Evolutionary conservation across 1,140 invertebrate genomes (phyloP).

Genomic region (Drosophila willistoni): DNA sequence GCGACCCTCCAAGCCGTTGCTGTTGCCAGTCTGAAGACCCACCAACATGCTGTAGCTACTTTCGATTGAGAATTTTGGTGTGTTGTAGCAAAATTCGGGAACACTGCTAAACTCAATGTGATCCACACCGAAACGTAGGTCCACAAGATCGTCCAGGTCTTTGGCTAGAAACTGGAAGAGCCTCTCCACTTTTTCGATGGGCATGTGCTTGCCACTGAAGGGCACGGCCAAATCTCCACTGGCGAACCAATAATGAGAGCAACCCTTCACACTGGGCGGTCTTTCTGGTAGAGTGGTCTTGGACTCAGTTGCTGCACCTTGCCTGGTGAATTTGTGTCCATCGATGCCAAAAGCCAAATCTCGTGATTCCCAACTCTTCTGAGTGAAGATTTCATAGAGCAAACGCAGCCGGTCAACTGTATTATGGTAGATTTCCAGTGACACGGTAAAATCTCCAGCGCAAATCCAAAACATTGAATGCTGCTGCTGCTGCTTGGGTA

Average conservation of each 20-base stretch:
- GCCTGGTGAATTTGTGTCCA: slow-evolving; percentile 54
- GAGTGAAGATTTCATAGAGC: slow-evolving; percentile 73
- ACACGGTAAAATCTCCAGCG: slow-evolving; percentile 63
- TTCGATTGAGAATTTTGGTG: slow-evolving; percentile 75
- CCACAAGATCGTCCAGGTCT: slow-evolving; percentile 28
- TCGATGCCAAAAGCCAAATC: slow-evolving; percentile 77
- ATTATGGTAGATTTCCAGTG: slow-evolving; percentile 59
- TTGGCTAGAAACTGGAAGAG: slow-evolving; percentile 61
- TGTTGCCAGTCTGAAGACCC: slow-evolving; percentile 69
- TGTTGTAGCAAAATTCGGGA: slow-evolving; percentile 58
- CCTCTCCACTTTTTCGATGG: slow-evolving; percentile 58
- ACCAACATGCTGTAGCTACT: slow-evolving; percentile 79
- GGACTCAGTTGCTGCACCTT: not conserved
- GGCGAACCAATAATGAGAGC: slow-evolving; percentile 78
- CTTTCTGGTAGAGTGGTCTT: slow-evolving; percentile 40
- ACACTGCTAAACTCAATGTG: slow-evolving; percentile 67
- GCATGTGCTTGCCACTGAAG: slow-evolving; percentile 64
- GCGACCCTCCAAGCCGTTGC: slow-evolving; percentile 74
- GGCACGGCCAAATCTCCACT: slow-evolving; percentile 73
- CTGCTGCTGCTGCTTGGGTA: slow-evolving; percentile 7
- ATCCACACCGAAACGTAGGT: slow-evolving; percentile 72
- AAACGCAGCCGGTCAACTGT: slow-evolving; percentile 57
- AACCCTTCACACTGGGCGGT: slow-evolving; percentile 55
- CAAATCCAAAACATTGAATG: slow-evolving; percentile 69
- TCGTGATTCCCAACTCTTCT: slow-evolving; percentile 64